These are phyloP conservation scores for Conus canariensis DNA, from an alignment of 2,888 invertebrate species.

Conservation along the genomic window DNA sequence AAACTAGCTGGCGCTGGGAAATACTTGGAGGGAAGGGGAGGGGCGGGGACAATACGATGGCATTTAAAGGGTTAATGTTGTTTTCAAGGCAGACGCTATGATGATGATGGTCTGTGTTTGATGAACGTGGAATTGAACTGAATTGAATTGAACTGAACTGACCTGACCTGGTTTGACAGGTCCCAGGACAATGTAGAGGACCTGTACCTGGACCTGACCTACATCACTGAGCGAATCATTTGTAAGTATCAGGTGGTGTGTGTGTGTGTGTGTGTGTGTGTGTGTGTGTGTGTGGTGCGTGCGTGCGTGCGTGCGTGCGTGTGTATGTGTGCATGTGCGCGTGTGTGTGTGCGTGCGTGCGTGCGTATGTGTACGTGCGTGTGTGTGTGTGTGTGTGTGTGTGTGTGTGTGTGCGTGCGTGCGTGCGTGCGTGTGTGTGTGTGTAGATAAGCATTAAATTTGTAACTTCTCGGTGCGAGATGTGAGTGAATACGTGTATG, in stretches of 20 bases:
- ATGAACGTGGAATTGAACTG: too few species aligned
- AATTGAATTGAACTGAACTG: too few species aligned
- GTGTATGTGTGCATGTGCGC: background rate
- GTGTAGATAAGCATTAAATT: background rate
- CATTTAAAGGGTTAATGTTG: too few species aligned
- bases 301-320: background rate
- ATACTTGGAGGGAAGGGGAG: too few species aligned
- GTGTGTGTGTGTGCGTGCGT: background rate
- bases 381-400: background rate
- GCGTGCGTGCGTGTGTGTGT: background rate
- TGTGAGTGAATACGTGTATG: background rate
- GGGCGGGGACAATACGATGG: too few species aligned
- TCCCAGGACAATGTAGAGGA: constrained; percentile 50
- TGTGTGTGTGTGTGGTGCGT: too few species aligned
- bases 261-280: background rate
- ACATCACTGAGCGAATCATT: constrained; percentile 92
- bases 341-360: background rate
- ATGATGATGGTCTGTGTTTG: too few species aligned
- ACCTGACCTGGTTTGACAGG: constrained; percentile 21
- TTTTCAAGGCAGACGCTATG: too few species aligned
- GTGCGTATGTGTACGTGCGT: background rate
- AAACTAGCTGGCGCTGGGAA: too few species aligned
- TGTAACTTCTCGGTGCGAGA: background rate
- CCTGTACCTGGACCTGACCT: constrained; percentile 87
- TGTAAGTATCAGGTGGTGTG: constrained; percentile 77